A percentile compares a stretch with the other conserved stretches of the same genome.
Conservation (phyloP, 2,113 vertebrate species). For the Camelus bactrianus region DNA sequence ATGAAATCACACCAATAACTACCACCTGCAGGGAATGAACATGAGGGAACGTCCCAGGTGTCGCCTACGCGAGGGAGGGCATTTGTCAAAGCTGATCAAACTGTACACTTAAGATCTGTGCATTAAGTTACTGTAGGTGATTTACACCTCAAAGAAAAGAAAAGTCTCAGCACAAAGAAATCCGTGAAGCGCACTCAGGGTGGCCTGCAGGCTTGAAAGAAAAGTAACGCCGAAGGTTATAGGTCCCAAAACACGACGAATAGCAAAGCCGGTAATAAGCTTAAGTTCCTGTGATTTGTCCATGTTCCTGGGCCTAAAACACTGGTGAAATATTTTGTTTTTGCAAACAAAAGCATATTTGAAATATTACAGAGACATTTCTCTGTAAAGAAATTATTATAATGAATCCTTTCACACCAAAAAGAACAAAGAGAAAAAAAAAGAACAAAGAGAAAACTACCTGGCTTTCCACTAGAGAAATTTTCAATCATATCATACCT, state of each 20-base stretch:
- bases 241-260: not conserved
- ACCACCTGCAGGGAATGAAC: not conserved
- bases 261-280: not conserved
- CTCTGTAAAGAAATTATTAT: not conserved
- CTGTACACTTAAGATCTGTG: not conserved
- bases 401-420: not conserved
- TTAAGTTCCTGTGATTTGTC: not conserved
- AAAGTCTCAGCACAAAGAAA: not conserved
- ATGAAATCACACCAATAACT: not conserved
- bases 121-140: not conserved
- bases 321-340: not conserved
- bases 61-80: not conserved
- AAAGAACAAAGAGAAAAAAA: slow-evolving; percentile 41
- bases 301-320: not conserved
- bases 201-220: not conserved
- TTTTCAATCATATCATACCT: slow-evolving; percentile 84
- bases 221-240: not conserved
- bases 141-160: not conserved
- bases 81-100: slow-evolving; percentile 15
- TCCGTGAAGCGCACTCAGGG: not conserved
- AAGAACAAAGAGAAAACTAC: not conserved
- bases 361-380: not conserved
- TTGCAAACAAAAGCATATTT: not conserved
- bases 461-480: not conserved
- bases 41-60: not conserved